phyloP scores from a whole-genome alignment of 2,113 vertebrate genomes.

The Mobula hypostoma region DNA sequence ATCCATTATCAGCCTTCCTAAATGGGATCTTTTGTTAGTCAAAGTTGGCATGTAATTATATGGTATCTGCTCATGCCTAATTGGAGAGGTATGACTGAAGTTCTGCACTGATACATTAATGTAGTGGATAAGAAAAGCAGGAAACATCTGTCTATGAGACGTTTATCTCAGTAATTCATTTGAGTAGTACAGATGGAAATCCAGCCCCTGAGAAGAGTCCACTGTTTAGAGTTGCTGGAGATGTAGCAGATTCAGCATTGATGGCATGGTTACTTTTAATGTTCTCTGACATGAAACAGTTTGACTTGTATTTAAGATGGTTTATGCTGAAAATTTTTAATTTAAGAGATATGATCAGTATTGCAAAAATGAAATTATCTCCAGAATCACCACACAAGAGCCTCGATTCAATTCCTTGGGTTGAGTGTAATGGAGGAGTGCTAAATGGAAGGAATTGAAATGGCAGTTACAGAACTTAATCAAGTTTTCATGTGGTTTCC shows the following conservation, averaged over 20 bases:
- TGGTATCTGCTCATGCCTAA: background rate
- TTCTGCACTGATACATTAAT: background rate
- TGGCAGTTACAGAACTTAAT: background rate
- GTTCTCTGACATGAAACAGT: background rate
- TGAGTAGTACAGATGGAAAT: background rate
- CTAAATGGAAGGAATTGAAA: constrained; percentile 23
- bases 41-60: background rate
- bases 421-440: background rate
- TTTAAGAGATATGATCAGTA: background rate
- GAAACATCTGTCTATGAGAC: background rate
- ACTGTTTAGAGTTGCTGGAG: background rate
- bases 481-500: background rate
- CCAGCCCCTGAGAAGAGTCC: background rate
- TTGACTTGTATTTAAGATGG: background rate
- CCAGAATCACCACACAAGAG: background rate
- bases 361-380: background rate
- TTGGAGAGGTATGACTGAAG: background rate
- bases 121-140: background rate
- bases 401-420: background rate
- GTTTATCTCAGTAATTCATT: background rate
- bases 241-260: background rate
- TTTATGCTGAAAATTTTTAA: background rate
- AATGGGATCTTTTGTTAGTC: background rate
- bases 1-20: background rate
- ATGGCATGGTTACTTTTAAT: background rate